These are phyloP conservation scores for Pseudolycoriella hygida DNA, from an alignment of 2,888 invertebrate species.

Conservation along the genomic window DNA sequence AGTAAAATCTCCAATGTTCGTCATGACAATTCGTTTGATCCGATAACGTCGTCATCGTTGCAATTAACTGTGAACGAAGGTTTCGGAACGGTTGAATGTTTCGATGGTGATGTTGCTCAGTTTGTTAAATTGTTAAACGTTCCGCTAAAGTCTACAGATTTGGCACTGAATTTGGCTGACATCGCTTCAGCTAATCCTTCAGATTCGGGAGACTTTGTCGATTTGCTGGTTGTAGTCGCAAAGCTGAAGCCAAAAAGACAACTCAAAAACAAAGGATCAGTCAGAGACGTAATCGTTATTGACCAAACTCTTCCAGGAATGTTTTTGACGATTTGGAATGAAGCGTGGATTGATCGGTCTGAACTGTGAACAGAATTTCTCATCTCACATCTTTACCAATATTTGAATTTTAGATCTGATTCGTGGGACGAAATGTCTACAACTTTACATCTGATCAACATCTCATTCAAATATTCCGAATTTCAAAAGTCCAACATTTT, in stretches of 20 bases:
- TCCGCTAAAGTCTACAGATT: constrained; percentile 39
- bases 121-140: constrained; percentile 38
- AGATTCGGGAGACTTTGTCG: constrained; percentile 28
- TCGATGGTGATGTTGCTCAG: constrained; percentile 32
- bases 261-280: constrained; percentile 17
- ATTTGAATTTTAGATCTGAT: constrained; percentile 31
- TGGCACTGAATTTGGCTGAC: constrained; percentile 19
- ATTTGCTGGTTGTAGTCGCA: constrained; percentile 34
- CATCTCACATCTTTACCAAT: too few relatives aligned
- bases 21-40: not conserved
- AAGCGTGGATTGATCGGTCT: constrained; percentile 31
- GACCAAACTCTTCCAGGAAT: constrained; percentile 40
- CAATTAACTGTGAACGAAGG: constrained; percentile 48
- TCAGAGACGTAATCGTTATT: constrained; percentile 46
- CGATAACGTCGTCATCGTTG: constrained; percentile 42
- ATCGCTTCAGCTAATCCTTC: constrained; percentile 11
- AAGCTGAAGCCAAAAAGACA: constrained; percentile 40
- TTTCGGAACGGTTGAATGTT: constrained; percentile 37
- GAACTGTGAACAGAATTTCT: not conserved
- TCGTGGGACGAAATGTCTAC: constrained; percentile 51
- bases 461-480: constrained; percentile 40
- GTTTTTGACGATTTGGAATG: constrained; percentile 44
- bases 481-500: constrained; percentile 34
- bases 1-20: constrained; percentile 37
- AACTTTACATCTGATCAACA: constrained; percentile 53